Conservation (phyloP, 2,888 invertebrate species). For the Nomada hirtipes region DNA sequence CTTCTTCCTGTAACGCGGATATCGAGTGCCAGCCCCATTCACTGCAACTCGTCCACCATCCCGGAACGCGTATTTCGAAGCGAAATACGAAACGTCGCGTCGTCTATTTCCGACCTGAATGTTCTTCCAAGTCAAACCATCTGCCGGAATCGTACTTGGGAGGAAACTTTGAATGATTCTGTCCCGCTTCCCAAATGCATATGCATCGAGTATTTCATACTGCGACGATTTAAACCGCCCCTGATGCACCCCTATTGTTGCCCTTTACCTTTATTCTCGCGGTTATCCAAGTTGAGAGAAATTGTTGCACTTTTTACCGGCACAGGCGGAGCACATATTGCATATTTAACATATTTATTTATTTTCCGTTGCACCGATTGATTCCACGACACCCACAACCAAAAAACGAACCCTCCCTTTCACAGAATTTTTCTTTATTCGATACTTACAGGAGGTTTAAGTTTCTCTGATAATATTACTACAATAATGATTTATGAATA, state of each 20-base stretch:
- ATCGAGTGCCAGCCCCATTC: conserved; percentile 41
- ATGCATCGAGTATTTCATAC: conserved; percentile 21
- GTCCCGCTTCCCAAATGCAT: conserved; percentile 4
- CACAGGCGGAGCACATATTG: no score
- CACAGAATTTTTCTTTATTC: no score
- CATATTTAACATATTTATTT: no score
- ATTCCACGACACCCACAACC: no score
- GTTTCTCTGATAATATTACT: no score
- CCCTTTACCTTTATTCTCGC: background rate
- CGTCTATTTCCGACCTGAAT: conserved; percentile 42
- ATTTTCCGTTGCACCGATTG: no score
- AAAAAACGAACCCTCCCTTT: no score
- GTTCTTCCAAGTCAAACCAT: conserved; percentile 38
- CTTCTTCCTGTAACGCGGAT: conserved; percentile 21
- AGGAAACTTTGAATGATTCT: conserved; percentile 38
- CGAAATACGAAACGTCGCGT: conserved; percentile 37
- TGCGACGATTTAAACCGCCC: conserved; percentile 8
- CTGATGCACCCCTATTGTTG: conserved; percentile 11
- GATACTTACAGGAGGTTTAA: no score
- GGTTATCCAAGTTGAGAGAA: no score
- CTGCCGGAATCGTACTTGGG: conserved; percentile 36
- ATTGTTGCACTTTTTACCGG: background rate
- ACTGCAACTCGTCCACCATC: conserved; percentile 5
- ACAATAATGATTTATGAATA: no score
- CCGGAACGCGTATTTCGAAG: conserved; percentile 27